Evolutionary conservation across 2,113 vertebrate species (phyloP).

Genomic region (Hippoglossus stenolepis): DNA sequence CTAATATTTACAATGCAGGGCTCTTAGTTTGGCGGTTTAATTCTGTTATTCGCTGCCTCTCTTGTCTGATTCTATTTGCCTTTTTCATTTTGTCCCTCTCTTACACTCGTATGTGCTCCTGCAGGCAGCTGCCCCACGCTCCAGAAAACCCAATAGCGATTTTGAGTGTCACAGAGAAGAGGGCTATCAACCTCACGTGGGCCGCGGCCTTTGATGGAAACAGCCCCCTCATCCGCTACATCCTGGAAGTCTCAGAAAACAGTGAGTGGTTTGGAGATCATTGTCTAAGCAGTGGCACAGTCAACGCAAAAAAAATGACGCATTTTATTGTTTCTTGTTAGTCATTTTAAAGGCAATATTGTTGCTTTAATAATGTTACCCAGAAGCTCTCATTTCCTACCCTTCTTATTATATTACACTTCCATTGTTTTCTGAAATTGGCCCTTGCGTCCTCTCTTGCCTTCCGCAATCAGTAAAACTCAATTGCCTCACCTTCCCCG

Average conservation of each 20-base stretch:
- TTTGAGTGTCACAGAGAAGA: constrained; percentile 86
- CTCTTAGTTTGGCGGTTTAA: constrained; percentile 43
- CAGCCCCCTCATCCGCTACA: constrained; percentile 93
- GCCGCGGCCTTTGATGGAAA: constrained; percentile 96
- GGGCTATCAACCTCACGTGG: constrained; percentile 96
- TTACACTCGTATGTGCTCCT: no score
- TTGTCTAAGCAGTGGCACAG: background rate
- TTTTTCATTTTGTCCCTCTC: constrained; percentile 1
- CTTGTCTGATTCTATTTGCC: constrained; percentile 59
- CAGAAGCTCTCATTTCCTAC: background rate
- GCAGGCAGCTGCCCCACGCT: constrained; percentile 93
- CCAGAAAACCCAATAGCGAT: constrained; percentile 90
- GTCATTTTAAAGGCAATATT: constrained; percentile 29
- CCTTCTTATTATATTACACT: constrained; percentile 37
- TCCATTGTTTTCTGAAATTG: constrained; percentile 37
- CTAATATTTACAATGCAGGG: constrained; percentile 55
- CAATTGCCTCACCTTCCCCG: constrained; percentile 41
- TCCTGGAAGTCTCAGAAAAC: constrained; percentile 97
- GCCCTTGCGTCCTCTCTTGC: constrained; percentile 22
- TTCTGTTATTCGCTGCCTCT: constrained; percentile 51
- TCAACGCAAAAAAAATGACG: background rate
- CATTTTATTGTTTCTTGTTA: constrained; percentile 19
- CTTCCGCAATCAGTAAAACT: constrained; percentile 37
- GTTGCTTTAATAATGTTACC: background rate
- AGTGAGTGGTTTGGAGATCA: constrained; percentile 84